Evolutionary conservation across 1,140 invertebrate species (phyloP).

Genomic region (Oryzaephilus surinamensis): DNA sequence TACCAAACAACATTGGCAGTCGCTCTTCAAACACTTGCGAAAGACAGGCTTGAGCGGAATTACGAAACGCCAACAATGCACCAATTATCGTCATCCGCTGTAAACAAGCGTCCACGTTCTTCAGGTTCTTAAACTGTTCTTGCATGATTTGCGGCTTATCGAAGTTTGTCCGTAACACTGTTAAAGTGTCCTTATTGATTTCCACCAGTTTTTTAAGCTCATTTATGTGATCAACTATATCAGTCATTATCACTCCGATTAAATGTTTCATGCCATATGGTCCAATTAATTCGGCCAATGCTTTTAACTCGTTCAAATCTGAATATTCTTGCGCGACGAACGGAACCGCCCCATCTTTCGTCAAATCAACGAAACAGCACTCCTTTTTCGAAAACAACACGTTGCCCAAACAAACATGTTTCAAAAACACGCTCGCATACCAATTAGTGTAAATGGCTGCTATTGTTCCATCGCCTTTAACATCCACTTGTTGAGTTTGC

Average conservation of each 20-base stretch:
- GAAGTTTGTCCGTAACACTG: conserved; percentile 87
- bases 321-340: conserved; percentile 98
- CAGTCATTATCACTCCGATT: conserved; percentile 96
- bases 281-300: conserved; percentile 93
- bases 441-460: conserved; percentile 93
- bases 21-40: conserved; percentile 88
- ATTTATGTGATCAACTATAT: conserved; percentile 93
- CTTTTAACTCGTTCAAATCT: conserved; percentile 89
- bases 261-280: conserved; percentile 97
- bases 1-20: conserved; percentile 94
- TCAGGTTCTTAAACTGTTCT: conserved; percentile 84
- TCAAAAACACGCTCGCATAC: conserved; percentile 92
- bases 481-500: conserved; percentile 92
- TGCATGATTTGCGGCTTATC: conserved; percentile 98
- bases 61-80: conserved; percentile 90
- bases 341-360: conserved; percentile 75
- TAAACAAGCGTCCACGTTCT: conserved; percentile 86
- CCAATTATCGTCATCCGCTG: conserved; percentile 97
- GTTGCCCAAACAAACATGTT: conserved; percentile 86
- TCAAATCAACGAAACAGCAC: conserved; percentile 89
- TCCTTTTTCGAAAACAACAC: conserved; percentile 95
- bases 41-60: conserved; percentile 85
- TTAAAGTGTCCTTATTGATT: conserved; percentile 84
- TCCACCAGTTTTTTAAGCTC: conserved; percentile 92
- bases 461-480: conserved; percentile 95